These are phyloP conservation scores for Chymomyza amoena DNA, from an alignment of 2,888 invertebrate species.

Conservation along the genomic window DNA sequence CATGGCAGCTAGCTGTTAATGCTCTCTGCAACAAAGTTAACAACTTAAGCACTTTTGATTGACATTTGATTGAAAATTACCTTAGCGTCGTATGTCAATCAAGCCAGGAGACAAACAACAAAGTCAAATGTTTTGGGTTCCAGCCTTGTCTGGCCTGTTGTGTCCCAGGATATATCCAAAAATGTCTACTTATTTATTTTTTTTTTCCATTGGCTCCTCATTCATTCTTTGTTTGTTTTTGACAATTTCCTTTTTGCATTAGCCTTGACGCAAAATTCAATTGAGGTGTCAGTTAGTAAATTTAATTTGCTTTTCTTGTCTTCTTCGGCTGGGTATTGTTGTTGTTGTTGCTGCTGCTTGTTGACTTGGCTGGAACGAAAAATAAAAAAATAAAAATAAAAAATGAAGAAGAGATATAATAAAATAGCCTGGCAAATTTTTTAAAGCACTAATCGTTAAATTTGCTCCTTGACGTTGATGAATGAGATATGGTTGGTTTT, in stretches of 20 bases:
- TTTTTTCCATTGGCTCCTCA: not conserved
- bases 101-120: slow-evolving; percentile 53
- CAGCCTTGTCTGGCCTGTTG: slow-evolving; percentile 25
- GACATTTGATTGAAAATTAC: slow-evolving; percentile 72
- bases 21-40: slow-evolving; percentile 29
- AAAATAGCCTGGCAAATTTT: slow-evolving; percentile 17
- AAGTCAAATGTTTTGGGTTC: slow-evolving; percentile 43
- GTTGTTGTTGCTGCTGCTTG: slow-evolving; percentile 16
- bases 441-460: slow-evolving; percentile 23
- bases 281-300: slow-evolving; percentile 64
- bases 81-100: slow-evolving; percentile 68
- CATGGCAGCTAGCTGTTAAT: slow-evolving; percentile 4
- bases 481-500: slow-evolving; percentile 36
- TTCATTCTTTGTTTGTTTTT: slow-evolving; percentile 15
- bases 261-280: slow-evolving; percentile 43
- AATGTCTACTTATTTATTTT: not conserved
- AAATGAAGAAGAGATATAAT: not conserved
- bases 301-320: slow-evolving; percentile 50
- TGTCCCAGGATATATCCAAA: not conserved
- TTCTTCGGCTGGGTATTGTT: too few relatives aligned
- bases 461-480: slow-evolving; percentile 52
- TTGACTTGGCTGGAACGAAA: slow-evolving; percentile 21
- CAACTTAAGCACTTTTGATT: slow-evolving; percentile 66
- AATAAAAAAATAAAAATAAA: not conserved
- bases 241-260: slow-evolving; percentile 1